Base-by-base conservation (phyloP, 2,113 vertebrate genomes). In the Pycnonotus jocosus region DNA sequence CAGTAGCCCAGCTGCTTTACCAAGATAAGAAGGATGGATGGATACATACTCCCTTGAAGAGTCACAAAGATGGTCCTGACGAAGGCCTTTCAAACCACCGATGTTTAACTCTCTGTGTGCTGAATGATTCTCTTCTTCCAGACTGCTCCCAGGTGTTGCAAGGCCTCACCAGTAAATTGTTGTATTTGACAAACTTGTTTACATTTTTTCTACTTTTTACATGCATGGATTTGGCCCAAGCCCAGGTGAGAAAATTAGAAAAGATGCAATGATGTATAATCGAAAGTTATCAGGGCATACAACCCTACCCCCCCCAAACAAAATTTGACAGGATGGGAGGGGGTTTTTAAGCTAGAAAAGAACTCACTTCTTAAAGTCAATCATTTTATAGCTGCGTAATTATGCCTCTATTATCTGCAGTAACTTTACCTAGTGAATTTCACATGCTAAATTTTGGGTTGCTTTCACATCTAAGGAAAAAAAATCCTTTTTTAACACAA, bases 11-110 rank as follows among this genome's bases (percentile, higher is more conserved):
- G 89, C 97, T 97, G 96, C 72, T 72, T 85, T 62, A 65, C 58
- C 64, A 54, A 96, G 97, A 97, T 97, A 97, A 96, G 80, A 62
- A 71, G 61, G 65, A 85, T 45, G 61, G 65, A 85, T 45, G 50
- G 81, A 53, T 37, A 70, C 48, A 30, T 24, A 33, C 38, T 61
- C 66, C 72, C 51, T 74, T 6, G 6, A 12, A 78, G 42, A 71
- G 42, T 28, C 85, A 81, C 3, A 69, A 66, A 91, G 48, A 69
- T 21, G 47, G 23, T 93, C 28, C 45, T 57, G 42, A 74, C 5
- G 3, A 79, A 95, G 81, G 21, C 53, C 51, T 71, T 92, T 57
- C n/a, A 88, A 91, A 83, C 16, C 66, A 44, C 5, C 42, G 8
- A 35, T 20, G 35, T 90, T 92, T 91, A 93, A 86, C 58, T 47